These are phyloP conservation scores for Syngnathus rostellatus DNA, from an alignment of 2,797 vertebrate species.

Conservation along the genomic window DNA sequence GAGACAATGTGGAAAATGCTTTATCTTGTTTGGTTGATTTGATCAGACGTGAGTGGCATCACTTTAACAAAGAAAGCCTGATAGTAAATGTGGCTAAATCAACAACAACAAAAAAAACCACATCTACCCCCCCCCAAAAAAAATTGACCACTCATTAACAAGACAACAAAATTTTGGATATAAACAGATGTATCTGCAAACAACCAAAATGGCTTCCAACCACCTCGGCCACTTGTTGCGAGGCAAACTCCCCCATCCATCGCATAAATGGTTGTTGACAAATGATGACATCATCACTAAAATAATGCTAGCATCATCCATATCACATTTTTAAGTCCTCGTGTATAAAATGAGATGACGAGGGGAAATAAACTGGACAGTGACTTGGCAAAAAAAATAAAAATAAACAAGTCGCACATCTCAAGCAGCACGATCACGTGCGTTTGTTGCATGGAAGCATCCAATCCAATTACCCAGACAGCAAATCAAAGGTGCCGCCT, in stretches of 20 bases:
- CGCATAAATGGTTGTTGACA: background rate
- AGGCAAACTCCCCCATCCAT: background rate
- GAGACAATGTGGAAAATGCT: background rate
- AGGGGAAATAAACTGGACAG: background rate
- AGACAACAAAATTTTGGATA: too few relatives aligned
- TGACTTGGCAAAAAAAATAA: background rate
- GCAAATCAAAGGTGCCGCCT: constrained; percentile 13
- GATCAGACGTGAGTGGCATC: background rate
- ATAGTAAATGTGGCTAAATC: background rate
- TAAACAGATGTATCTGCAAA: too few relatives aligned
- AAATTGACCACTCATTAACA: too few relatives aligned
- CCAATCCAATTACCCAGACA: background rate
- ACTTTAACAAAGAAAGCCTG: background rate
- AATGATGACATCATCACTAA: background rate
- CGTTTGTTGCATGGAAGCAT: background rate
- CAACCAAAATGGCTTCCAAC: too few relatives aligned
- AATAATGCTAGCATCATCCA: too few relatives aligned
- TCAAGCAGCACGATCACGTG: background rate
- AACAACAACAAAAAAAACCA: background rate
- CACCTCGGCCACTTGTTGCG: background rate
- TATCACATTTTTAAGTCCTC: background rate
- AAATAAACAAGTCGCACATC: background rate
- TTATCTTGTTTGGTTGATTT: background rate
- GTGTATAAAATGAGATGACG: background rate
- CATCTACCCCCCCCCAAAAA: background rate